These are phyloP conservation scores for Eulacestoma nigropectus DNA, from an alignment of 2,113 vertebrate species.

Conservation along the genomic window DNA sequence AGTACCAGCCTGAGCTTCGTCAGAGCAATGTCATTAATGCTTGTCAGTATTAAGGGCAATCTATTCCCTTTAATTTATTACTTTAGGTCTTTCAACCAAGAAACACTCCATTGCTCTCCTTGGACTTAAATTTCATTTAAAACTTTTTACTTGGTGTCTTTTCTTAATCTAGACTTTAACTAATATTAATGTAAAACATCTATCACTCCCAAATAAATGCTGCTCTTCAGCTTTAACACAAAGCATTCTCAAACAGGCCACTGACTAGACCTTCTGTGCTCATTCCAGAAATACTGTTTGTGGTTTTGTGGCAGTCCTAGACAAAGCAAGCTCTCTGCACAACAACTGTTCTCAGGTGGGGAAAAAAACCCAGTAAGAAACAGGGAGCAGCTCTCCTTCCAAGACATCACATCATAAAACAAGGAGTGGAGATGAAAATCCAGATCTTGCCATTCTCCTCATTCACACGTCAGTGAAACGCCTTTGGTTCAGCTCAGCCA, in stretches of 20 bases:
- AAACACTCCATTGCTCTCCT: background rate
- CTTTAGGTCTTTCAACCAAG: background rate
- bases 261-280: background rate
- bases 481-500: background rate
- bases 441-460: background rate
- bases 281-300: conserved; percentile 13
- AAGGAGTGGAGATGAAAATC: background rate
- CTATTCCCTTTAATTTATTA: background rate
- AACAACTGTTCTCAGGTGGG: background rate
- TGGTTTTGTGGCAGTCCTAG: conserved; percentile 1
- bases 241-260: background rate
- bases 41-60: background rate
- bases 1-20: background rate
- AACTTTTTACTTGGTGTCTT: background rate
- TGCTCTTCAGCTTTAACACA: background rate
- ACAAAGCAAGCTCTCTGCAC: conserved; percentile 12
- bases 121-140: background rate
- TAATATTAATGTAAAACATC: background rate
- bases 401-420: background rate
- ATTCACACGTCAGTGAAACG: background rate
- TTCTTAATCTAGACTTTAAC: background rate
- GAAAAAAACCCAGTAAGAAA: background rate
- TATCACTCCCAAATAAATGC: background rate
- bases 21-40: background rate
- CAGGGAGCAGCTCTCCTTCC: background rate